Conservation (phyloP, 1,140 invertebrate genomes). For the Drosophila simulans region DNA sequence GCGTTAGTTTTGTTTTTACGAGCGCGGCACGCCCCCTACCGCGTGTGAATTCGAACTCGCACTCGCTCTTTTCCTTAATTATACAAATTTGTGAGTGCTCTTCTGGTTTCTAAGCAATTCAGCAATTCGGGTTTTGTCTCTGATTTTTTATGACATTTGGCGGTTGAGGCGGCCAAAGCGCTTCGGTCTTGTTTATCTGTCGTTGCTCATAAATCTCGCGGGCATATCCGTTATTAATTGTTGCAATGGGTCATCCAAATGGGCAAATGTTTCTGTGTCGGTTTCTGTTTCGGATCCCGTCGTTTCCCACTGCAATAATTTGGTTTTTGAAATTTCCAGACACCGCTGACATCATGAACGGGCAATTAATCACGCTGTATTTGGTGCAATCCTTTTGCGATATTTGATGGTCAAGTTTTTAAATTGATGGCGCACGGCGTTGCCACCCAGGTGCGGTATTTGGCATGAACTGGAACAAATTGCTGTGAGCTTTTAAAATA, state of each 20-base stretch:
- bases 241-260: conserved; percentile 44
- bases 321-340: conserved; percentile 8
- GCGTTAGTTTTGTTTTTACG: conserved; percentile 30
- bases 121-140: conserved; percentile 21
- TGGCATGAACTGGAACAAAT: neutral
- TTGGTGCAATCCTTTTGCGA: conserved; percentile 45
- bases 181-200: conserved; percentile 60
- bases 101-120: conserved; percentile 39
- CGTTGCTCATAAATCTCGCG: conserved; percentile 65
- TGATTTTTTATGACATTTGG: conserved; percentile 66
- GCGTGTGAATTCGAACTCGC: conserved; percentile 44
- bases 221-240: conserved; percentile 70
- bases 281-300: neutral
- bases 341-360: conserved; percentile 24
- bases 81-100: conserved; percentile 64
- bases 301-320: conserved; percentile 15
- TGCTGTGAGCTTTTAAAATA: too few species aligned
- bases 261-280: conserved; percentile 16
- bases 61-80: conserved; percentile 63
- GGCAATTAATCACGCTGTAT: conserved; percentile 38
- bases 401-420: conserved; percentile 4
- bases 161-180: conserved; percentile 46
- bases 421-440: neutral
- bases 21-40: conserved; percentile 36
- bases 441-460: neutral